Conservation (phyloP, 2,797 vertebrate species). For the Neosilurus hyrtlii region DNA sequence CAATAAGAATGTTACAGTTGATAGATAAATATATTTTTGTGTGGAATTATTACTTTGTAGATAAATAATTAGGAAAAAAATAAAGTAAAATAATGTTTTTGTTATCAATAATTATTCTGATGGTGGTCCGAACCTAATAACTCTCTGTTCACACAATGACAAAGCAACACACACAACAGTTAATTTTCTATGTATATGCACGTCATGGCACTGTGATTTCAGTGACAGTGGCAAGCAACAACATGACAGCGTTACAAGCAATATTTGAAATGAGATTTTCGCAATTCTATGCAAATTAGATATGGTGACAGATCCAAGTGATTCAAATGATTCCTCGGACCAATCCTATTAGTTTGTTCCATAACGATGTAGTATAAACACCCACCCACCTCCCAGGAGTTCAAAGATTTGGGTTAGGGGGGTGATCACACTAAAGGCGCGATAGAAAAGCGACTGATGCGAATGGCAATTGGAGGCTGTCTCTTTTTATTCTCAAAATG, state of each 20-base stretch:
- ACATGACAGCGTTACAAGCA: not conserved
- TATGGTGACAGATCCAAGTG: constrained; percentile 1
- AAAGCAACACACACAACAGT: not conserved
- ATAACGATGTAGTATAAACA: not conserved
- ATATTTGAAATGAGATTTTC: constrained; percentile 5
- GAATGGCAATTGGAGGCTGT: too few species aligned
- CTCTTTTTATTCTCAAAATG: too few species aligned
- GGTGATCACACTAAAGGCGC: too few species aligned
- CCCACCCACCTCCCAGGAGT: not conserved
- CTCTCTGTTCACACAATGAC: not conserved
- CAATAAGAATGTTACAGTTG: too few species aligned
- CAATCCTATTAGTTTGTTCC: not conserved
- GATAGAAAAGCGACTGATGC: too few species aligned
- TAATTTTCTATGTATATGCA: constrained; percentile 8
- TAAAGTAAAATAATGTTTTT: not conserved
- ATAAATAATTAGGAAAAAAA: not conserved
- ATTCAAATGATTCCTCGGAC: not conserved
- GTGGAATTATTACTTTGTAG: not conserved
- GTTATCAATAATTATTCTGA: not conserved
- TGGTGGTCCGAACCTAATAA: not conserved
- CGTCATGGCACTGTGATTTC: not conserved
- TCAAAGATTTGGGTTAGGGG: not conserved
- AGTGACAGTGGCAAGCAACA: not conserved
- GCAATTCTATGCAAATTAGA: not conserved
- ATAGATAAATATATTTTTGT: not conserved